A percentile compares a stretch with the other conserved stretches of the same genome.
These are phyloP conservation scores for Conopomorpha cramerella DNA, from an alignment of 1,140 invertebrate species.

Conservation along the genomic window DNA sequence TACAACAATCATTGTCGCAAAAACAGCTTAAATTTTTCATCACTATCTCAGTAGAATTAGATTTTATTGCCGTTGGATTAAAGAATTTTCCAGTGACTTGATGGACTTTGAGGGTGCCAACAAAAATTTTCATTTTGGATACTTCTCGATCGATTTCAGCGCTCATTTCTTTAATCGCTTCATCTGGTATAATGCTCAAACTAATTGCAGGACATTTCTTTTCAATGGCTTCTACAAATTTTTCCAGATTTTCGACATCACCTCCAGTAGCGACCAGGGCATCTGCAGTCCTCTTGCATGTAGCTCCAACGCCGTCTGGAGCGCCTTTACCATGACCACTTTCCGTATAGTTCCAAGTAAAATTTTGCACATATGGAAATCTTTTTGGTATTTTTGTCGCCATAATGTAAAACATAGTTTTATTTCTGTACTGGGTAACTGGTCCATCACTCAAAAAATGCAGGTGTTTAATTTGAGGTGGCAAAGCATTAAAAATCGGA, in stretches of 20 bases:
- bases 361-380: too few relatives aligned
- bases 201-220: constrained; percentile 9
- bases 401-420: constrained; percentile 6
- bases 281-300: too few relatives aligned
- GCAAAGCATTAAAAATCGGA: constrained; percentile 3
- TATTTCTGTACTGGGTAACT: constrained; percentile 8
- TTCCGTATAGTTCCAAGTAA: too few relatives aligned
- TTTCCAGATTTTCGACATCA: neutral
- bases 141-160: constrained; percentile 1
- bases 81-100: constrained; percentile 6
- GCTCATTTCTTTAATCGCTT: too few relatives aligned
- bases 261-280: too few relatives aligned
- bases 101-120: constrained; percentile 9
- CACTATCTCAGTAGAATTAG: too few relatives aligned
- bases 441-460: constrained; percentile 8
- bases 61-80: constrained; percentile 1
- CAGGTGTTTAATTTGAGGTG: constrained; percentile 5
- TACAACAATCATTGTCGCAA: neutral
- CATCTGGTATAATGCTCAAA: constrained; percentile 6
- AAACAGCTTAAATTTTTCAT: neutral
- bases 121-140: constrained; percentile 4
- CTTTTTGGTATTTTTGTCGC: too few relatives aligned
- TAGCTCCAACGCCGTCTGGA: too few relatives aligned
- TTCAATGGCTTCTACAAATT: constrained; percentile 25
- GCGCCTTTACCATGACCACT: too few relatives aligned